Conservation (phyloP, 2,113 vertebrate genomes). For the Rana temporaria region DNA sequence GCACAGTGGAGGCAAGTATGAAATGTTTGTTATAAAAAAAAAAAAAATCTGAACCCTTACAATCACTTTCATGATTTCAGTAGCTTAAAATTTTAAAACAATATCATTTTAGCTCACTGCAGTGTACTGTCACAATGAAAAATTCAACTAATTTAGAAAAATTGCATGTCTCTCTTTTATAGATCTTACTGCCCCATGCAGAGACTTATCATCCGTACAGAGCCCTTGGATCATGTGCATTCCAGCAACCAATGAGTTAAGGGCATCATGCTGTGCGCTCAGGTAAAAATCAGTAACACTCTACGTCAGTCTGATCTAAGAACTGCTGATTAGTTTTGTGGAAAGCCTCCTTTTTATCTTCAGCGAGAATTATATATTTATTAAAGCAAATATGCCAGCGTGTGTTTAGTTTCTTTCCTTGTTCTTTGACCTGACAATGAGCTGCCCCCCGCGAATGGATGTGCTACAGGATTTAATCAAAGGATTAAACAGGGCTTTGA, state of each 20-base stretch:
- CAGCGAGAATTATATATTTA: slow-evolving; percentile 32
- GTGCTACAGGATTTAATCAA: slow-evolving; percentile 56
- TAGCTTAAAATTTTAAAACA: too few relatives aligned
- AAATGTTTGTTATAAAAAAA: too few relatives aligned
- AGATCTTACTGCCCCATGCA: neutral
- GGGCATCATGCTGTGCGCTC: neutral
- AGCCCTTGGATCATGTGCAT: neutral
- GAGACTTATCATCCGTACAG: neutral
- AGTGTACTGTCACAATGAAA: neutral
- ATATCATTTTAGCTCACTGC: neutral
- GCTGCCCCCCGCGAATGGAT: slow-evolving; percentile 40
- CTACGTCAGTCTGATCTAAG: slow-evolving; percentile 40
- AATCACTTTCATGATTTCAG: too few relatives aligned
- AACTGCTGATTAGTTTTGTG: slow-evolving; percentile 7
- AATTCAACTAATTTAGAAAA: neutral
- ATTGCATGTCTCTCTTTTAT: neutral
- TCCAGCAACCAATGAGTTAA: slow-evolving; percentile 18
- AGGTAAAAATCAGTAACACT: slow-evolving; percentile 14
- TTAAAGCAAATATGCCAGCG: slow-evolving; percentile 40
- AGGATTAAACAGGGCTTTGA: slow-evolving; percentile 48
- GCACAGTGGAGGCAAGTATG: too few relatives aligned
- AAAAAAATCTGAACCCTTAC: too few relatives aligned
- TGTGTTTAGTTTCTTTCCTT: slow-evolving; percentile 43
- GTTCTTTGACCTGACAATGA: slow-evolving; percentile 43
- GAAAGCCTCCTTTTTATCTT: slow-evolving; percentile 26